phyloP scores from a whole-genome alignment of 2,888 invertebrate genomes.

The Melanchra persicariae region DNA sequence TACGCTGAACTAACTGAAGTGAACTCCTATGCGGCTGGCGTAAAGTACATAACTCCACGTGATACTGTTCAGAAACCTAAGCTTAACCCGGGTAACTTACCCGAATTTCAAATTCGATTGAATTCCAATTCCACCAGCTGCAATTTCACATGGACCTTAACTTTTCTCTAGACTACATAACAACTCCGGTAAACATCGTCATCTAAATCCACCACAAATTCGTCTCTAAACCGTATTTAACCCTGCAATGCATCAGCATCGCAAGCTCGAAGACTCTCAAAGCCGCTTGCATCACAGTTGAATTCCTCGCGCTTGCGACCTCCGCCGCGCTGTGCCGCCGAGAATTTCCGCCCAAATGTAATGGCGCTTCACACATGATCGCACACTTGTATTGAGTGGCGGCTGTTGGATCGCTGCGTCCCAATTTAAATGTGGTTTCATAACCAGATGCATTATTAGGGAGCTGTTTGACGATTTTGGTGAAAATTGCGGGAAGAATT shows the following conservation, averaged over 20 bases:
- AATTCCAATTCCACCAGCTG: background rate
- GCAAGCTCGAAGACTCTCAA: slow-evolving; percentile 47
- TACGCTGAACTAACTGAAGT: slow-evolving; percentile 39
- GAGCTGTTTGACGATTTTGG: background rate
- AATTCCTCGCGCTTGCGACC: slow-evolving; percentile 44
- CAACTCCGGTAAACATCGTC: slow-evolving; percentile 2
- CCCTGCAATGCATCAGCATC: slow-evolving; percentile 46
- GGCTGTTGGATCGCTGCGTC: slow-evolving; percentile 76
- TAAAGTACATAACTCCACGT: slow-evolving; percentile 19
- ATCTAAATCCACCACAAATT: slow-evolving; percentile 30
- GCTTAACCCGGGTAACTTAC: background rate
- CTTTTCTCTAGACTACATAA: background rate
- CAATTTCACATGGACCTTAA: background rate
- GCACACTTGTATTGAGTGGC: slow-evolving; percentile 55
- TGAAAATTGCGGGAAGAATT: background rate
- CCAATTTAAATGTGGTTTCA: slow-evolving; percentile 79
- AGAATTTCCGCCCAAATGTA: slow-evolving; percentile 52
- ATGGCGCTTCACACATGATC: slow-evolving; percentile 53
- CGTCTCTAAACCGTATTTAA: slow-evolving; percentile 21
- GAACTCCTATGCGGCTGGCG: slow-evolving; percentile 17
- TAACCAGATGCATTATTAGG: slow-evolving; percentile 64
- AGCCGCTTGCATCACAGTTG: slow-evolving; percentile 36
- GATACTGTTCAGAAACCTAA: background rate
- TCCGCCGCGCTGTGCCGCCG: slow-evolving; percentile 31
- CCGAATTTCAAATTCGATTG: background rate